A percentile compares a stretch with the other conserved stretches of the same genome.
Evolutionary conservation across 2,113 vertebrate species (phyloP).

Genomic region (Phainopepla nitens): DNA sequence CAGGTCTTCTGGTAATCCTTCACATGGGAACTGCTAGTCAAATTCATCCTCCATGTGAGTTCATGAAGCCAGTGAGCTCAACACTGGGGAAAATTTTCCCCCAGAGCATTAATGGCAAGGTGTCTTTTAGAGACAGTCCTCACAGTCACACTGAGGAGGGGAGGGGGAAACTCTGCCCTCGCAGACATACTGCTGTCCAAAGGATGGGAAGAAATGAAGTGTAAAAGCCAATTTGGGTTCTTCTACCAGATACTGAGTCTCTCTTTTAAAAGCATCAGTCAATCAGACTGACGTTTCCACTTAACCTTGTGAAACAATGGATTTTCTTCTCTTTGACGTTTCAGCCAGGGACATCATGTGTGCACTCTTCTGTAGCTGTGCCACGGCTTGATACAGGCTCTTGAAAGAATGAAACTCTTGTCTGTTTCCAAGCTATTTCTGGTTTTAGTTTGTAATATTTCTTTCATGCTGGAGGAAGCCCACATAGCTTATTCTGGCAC

Average conservation of each 20-base stretch:
- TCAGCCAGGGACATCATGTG: not conserved
- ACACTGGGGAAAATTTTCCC: not conserved
- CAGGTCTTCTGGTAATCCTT: not conserved
- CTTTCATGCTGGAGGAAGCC: not conserved
- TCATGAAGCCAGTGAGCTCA: not conserved
- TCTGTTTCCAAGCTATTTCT: not conserved
- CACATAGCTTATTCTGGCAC: not conserved
- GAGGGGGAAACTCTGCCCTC: slow-evolving; percentile 20
- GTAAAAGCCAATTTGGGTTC: slow-evolving; percentile 47
- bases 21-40: not conserved
- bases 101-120: not conserved
- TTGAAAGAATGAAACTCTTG: not conserved
- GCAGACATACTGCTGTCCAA: slow-evolving; percentile 35
- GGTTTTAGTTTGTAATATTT: not conserved
- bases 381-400: not conserved
- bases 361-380: not conserved
- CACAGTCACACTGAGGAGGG: not conserved
- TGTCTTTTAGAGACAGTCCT: not conserved
- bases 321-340: slow-evolving; percentile 6
- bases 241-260: slow-evolving; percentile 25
- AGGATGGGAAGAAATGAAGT: slow-evolving; percentile 60
- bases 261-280: slow-evolving; percentile 49
- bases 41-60: not conserved
- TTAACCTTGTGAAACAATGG: slow-evolving; percentile 50
- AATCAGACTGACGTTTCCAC: slow-evolving; percentile 51